These are phyloP conservation scores for Columba janthina DNA, from an alignment of 2,113 vertebrate genomes.

Conservation along the genomic window DNA sequence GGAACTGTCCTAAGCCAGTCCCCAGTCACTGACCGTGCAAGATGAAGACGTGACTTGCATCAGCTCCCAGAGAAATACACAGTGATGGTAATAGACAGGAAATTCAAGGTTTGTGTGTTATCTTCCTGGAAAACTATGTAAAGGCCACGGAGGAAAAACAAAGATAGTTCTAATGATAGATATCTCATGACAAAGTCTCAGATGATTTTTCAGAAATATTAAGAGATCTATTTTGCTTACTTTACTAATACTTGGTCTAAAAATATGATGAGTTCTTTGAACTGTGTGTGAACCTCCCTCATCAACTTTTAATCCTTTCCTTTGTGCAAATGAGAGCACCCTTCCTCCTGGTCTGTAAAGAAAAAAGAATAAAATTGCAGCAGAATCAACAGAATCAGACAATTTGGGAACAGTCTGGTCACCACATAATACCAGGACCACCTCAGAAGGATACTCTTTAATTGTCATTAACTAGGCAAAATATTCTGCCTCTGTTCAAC, in stretches of 20 bases:
- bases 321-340: neutral
- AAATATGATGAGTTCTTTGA: neutral
- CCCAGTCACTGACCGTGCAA: neutral
- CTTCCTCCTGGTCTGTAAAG: neutral
- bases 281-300: neutral
- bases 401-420: neutral
- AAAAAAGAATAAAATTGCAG: neutral
- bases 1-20: neutral
- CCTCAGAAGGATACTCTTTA: neutral
- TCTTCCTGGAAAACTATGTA: neutral
- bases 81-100: neutral
- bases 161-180: neutral
- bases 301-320: neutral
- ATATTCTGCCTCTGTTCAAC: neutral
- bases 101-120: neutral
- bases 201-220: neutral
- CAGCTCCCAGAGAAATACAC: neutral
- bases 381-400: neutral
- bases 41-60: neutral
- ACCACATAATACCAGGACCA: neutral
- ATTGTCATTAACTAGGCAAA: neutral
- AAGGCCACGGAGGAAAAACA: neutral
- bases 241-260: neutral
- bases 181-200: neutral
- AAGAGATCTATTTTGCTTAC: neutral